Base-by-base conservation (phyloP, 2,888 invertebrate species). In the Drosophila neotestacea region DNA sequence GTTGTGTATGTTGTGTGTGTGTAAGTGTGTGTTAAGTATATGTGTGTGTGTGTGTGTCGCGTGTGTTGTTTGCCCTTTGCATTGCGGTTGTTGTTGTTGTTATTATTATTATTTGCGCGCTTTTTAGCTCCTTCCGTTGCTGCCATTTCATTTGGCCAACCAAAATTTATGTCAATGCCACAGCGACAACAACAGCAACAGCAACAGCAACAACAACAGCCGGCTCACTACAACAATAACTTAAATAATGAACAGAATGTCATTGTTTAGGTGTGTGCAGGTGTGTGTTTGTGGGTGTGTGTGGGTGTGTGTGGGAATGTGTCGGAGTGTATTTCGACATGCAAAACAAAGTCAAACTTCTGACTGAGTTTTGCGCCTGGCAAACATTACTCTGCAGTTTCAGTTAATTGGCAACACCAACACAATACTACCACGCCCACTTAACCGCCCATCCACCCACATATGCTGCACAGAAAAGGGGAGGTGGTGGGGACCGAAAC, bases 321-420 rank as follows among this genome's bases (percentile, higher is more conserved):
- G 50, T 61, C 56, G 39, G 64, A 56, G 66, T 66, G 67, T 76
- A 54, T 62, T 56, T 39, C 34, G 59, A 62, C 77, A 77, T 77
- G 77, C 79, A 79, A 79, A 75, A 72, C 46, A 46, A 55, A 62
- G 68, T 59, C 59, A 47, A 71, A 75, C 75, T 75, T 50, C 54
- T 28, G 64, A 39, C 48, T 27, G 51, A 55, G 65, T 62, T 77
- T 75, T 55, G 75, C 67, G 67, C 56, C 64, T 71, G 69, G 79
- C 66, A 72, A 86, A 88, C 85, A 86, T 88, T 88, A 84, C 85
- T 84, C 81, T 86, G 87, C 85, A 86, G 79, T 85, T 85, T 87
- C 73, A 78, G 89, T 86, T 85, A 87, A 84, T 88, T 88, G 88
- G 88, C 82, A 81, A 71, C 70, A 65, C 61, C 47, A 64, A 70